Evolutionary conservation across 2,113 vertebrate genomes (phyloP).

Genomic region (Corythornis vintsioides): DNA sequence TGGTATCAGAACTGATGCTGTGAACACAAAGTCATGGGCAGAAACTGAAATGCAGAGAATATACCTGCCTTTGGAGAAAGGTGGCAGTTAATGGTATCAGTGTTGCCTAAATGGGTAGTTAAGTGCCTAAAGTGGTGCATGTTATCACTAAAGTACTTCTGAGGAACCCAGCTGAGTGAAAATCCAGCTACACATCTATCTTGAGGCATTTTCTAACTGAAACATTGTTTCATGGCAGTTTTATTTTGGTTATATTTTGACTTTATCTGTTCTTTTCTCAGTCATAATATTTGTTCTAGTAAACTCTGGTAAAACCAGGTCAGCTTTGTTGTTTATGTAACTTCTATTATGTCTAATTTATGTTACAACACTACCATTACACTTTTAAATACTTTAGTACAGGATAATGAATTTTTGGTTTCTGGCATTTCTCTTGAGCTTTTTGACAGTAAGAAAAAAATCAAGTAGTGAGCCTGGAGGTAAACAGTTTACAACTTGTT

Average conservation of each 20-base stretch:
- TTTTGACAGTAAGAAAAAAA: constrained; percentile 12
- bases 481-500: constrained; percentile 1
- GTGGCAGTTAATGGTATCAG: background rate
- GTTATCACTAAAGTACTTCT: constrained; percentile 44
- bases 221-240: constrained; percentile 4
- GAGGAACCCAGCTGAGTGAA: background rate
- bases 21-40: background rate
- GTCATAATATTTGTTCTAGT: constrained; percentile 40
- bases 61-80: background rate
- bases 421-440: constrained; percentile 37
- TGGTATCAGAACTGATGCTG: background rate
- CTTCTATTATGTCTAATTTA: constrained; percentile 54
- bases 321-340: constrained; percentile 31
- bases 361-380: constrained; percentile 4
- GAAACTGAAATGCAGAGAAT: background rate
- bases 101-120: background rate
- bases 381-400: constrained; percentile 28
- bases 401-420: constrained; percentile 44
- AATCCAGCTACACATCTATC: background rate
- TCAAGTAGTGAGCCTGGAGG: background rate
- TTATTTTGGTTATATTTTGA: constrained; percentile 57
- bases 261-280: constrained; percentile 57
- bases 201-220: constrained; percentile 35
- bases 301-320: constrained; percentile 56
- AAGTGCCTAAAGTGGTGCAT: constrained; percentile 32